phyloP scores from a whole-genome alignment of 2,888 invertebrate species.

The Lissonota sp. region DNA sequence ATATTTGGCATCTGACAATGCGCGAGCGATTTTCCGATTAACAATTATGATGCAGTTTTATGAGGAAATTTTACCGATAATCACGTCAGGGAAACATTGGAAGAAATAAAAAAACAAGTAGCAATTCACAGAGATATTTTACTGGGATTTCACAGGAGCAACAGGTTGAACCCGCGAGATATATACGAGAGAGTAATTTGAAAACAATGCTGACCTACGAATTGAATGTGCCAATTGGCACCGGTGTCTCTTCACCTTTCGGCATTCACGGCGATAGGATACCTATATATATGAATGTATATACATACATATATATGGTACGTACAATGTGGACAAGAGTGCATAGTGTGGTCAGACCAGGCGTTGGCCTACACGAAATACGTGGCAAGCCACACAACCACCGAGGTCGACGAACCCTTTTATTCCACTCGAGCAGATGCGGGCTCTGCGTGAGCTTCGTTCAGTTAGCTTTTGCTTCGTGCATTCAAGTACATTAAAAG shows the following conservation, averaged over 20 bases:
- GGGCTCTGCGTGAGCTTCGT: conserved; percentile 49
- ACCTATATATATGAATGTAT: not conserved
- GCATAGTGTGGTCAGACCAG: conserved; percentile 43
- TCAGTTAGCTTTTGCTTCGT: conserved; percentile 51
- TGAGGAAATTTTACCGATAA: conserved; percentile 20
- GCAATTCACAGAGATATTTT: not conserved
- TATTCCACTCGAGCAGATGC: conserved; percentile 64
- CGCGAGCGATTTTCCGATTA: too few species aligned
- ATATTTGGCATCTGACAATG: too few species aligned
- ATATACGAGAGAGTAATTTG: conserved; percentile 13
- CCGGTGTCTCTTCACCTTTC: conserved; percentile 43
- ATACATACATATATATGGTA: not conserved
- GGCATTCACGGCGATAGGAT: conserved; percentile 35
- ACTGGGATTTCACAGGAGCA: conserved; percentile 16
- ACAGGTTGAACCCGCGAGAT: conserved; percentile 36
- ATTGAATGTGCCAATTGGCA: conserved; percentile 61
- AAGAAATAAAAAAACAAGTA: not conserved
- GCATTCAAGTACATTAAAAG: conserved; percentile 49
- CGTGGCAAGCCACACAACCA: conserved; percentile 48
- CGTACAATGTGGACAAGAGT: not conserved
- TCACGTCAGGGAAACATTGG: not conserved
- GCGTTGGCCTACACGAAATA: conserved; percentile 66
- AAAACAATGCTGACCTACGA: conserved; percentile 48
- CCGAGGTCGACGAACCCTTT: conserved; percentile 61
- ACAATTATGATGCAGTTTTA: not conserved